Conservation (phyloP, 2,113 vertebrate genomes). For the Phalacrocorax brasilianus region DNA sequence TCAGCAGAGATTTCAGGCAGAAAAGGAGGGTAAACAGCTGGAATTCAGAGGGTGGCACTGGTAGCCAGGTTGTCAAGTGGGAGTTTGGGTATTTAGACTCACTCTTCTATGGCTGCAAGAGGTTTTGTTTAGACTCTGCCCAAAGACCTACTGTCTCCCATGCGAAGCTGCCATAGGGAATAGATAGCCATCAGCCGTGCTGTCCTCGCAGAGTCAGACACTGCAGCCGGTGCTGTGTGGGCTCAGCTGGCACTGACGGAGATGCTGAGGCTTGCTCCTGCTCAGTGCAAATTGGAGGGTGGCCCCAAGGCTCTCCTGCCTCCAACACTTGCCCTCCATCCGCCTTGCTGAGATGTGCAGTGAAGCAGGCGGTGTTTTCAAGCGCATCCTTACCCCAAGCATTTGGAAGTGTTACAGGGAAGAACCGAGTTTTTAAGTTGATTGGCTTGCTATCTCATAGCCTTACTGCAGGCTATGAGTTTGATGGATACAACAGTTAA, state of each 20-base stretch:
- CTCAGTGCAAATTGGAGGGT: rapidly evolving
- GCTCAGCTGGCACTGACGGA: neutral
- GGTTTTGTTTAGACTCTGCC: neutral
- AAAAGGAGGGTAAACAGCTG: neutral
- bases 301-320: neutral
- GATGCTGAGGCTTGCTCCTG: neutral
- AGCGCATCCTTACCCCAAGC: neutral
- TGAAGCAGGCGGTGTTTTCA: neutral
- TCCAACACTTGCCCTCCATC: neutral
- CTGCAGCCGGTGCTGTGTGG: rapidly evolving
- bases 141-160: neutral
- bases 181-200: neutral
- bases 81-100: neutral
- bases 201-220: neutral
- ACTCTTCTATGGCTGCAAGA: rapidly evolving
- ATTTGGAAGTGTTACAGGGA: neutral
- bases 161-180: neutral
- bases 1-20: neutral
- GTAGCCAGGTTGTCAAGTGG: neutral
- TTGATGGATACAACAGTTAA: neutral
- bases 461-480: neutral
- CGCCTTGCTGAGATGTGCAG: neutral
- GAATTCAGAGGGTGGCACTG: neutral
- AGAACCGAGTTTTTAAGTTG: neutral
- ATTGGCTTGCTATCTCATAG: neutral